These are phyloP conservation scores for Boleophthalmus pectinirostris DNA, from an alignment of 2,113 vertebrate species.

Conservation along the genomic window DNA sequence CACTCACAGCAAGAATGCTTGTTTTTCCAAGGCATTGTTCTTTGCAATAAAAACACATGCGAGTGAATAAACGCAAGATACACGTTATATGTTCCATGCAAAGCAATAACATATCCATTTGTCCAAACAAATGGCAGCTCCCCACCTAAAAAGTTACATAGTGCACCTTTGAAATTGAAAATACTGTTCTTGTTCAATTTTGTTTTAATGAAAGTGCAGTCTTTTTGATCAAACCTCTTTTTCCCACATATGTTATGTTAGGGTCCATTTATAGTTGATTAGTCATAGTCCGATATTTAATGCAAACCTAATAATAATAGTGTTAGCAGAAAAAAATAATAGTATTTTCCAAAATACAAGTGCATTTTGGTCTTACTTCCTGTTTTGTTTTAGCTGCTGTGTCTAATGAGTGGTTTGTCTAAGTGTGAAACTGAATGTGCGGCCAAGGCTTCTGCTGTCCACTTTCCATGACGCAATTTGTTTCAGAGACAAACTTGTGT, in stretches of 20 bases:
- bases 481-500: neutral
- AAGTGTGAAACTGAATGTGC: conserved; percentile 13
- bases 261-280: neutral
- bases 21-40: neutral
- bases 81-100: neutral
- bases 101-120: neutral
- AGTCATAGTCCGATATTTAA: neutral
- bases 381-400: conserved; percentile 26
- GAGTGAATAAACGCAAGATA: neutral
- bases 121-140: neutral
- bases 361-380: conserved; percentile 45
- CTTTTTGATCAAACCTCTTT: too few species aligned
- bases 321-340: neutral
- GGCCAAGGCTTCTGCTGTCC: conserved; percentile 9
- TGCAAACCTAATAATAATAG: neutral
- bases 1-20: neutral
- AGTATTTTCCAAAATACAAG: neutral
- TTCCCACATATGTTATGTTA: neutral
- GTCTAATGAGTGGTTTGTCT: neutral
- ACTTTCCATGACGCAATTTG: conserved; percentile 16
- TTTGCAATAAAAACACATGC: neutral
- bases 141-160: too few species aligned
- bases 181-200: too few species aligned
- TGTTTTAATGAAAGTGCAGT: too few species aligned
- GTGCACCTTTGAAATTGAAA: too few species aligned